A percentile compares a stretch with the other conserved stretches of the same genome.
Evolutionary conservation across 2,797 vertebrate species (phyloP).

Genomic region (Rhadinocentrus ornatus): DNA sequence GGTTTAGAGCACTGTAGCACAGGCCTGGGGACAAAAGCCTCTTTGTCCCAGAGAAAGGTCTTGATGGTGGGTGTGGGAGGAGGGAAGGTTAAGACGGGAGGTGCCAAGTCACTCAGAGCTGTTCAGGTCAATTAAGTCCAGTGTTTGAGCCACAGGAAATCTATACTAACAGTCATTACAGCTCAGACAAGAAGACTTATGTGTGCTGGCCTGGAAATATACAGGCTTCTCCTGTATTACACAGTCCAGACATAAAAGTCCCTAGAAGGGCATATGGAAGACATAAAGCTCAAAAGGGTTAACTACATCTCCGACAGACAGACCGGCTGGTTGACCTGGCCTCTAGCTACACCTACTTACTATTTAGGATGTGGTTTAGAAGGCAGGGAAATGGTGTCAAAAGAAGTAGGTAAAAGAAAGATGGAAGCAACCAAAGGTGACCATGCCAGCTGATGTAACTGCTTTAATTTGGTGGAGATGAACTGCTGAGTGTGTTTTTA

Average conservation of each 20-base stretch:
- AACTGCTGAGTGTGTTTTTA: conserved; percentile 81
- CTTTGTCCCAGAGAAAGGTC: conserved; percentile 81
- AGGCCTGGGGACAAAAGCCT: conserved; percentile 78
- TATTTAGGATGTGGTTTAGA: conserved; percentile 25
- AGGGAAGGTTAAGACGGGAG: conserved; percentile 70
- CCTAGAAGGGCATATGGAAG: conserved; percentile 76
- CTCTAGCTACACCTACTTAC: conserved; percentile 64
- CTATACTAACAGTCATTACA: conserved; percentile 85
- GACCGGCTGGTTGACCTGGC: conserved; percentile 47
- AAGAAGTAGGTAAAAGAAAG: conserved; percentile 27
- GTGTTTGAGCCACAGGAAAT: conserved; percentile 85
- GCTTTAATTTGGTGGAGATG: conserved; percentile 79
- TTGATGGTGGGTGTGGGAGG: conserved; percentile 44
- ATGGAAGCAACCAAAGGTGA: conserved; percentile 61
- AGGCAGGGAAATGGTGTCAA: conserved; percentile 37
- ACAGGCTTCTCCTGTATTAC: conserved; percentile 69
- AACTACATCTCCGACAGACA: conserved; percentile 64
- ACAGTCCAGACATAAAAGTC: conserved; percentile 57
- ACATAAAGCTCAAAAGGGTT: conserved; percentile 75
- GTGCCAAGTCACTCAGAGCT: conserved; percentile 84
- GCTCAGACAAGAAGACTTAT: conserved; percentile 78
- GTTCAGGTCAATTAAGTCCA: conserved; percentile 87
- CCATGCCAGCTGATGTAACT: conserved; percentile 63
- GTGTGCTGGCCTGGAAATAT: conserved; percentile 74
- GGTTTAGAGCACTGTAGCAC: conserved; percentile 75